Evolutionary conservation across 2,888 invertebrate species (phyloP).

Genomic region (Perdita meconis): DNA sequence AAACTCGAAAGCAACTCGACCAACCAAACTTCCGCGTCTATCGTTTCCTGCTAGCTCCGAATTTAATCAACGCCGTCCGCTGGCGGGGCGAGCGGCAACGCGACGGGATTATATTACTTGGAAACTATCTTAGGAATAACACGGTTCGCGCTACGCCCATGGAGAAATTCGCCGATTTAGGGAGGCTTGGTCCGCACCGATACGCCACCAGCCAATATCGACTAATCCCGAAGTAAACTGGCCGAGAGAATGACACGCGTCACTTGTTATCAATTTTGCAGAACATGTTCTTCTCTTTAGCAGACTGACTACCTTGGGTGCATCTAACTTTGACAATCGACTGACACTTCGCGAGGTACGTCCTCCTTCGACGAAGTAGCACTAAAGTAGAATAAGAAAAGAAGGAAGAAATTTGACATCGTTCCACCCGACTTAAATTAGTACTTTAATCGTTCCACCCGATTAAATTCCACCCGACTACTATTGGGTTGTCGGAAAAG

Average conservation of each 20-base stretch:
- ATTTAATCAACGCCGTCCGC: conserved; percentile 75
- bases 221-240: conserved; percentile 16
- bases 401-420: too few relatives aligned
- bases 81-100: conserved; percentile 18
- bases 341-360: too few relatives aligned
- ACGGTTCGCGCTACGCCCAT: conserved; percentile 38
- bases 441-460: too few relatives aligned
- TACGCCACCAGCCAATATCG: conserved; percentile 36
- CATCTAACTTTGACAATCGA: too few relatives aligned
- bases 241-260: conserved; percentile 8
- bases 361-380: too few relatives aligned
- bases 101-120: conserved; percentile 76
- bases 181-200: conserved; percentile 4
- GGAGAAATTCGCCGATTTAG: conserved; percentile 45
- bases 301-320: too few relatives aligned
- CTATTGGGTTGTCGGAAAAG: too few relatives aligned
- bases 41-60: conserved; percentile 65
- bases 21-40: conserved; percentile 57
- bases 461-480: too few relatives aligned
- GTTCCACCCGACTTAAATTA: too few relatives aligned
- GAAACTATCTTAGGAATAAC: conserved; percentile 74
- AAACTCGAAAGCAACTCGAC: conserved; percentile 52
- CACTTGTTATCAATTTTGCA: conserved; percentile 20
- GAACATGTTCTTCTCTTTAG: neutral
- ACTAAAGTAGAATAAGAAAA: too few relatives aligned